Conservation (phyloP, 2,888 invertebrate genomes). For the Stenchaetothrips biformis region DNA sequence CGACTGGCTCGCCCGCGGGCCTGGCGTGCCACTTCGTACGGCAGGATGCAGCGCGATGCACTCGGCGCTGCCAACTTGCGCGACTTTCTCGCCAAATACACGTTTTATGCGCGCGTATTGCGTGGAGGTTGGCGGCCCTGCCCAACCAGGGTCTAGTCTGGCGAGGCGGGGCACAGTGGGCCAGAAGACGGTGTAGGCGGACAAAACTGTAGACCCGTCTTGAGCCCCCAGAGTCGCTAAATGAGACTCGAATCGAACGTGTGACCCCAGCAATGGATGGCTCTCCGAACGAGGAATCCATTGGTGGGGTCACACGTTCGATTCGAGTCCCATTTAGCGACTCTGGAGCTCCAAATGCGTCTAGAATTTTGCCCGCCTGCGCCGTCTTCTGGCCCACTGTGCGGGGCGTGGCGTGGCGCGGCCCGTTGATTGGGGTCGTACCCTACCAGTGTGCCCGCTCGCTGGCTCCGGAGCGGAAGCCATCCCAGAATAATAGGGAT, state of each 20-base stretch:
- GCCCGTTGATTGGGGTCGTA: slow-evolving; percentile 6
- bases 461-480: not conserved
- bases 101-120: slow-evolving; percentile 11
- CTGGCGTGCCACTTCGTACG: slow-evolving; percentile 3
- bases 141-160: not conserved
- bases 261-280: no score
- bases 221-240: no score
- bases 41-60: slow-evolving; percentile 13
- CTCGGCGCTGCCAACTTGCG: slow-evolving; percentile 17
- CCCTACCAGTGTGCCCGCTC: not conserved
- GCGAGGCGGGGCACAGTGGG: not conserved
- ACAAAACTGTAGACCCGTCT: no score
- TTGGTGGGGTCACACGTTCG: no score
- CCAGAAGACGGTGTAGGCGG: no score
- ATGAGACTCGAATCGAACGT: no score
- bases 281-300: no score
- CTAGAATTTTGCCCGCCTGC: no score
- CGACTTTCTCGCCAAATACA: slow-evolving; percentile 23
- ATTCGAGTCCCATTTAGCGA: no score
- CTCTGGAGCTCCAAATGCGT: no score
- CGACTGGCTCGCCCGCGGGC: not conserved
- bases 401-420: not conserved
- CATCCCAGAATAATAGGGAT: not conserved
- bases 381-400: no score
- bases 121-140: not conserved